Base-by-base conservation (phyloP, 2,113 vertebrate genomes). In the Paratilapia polleni region DNA sequence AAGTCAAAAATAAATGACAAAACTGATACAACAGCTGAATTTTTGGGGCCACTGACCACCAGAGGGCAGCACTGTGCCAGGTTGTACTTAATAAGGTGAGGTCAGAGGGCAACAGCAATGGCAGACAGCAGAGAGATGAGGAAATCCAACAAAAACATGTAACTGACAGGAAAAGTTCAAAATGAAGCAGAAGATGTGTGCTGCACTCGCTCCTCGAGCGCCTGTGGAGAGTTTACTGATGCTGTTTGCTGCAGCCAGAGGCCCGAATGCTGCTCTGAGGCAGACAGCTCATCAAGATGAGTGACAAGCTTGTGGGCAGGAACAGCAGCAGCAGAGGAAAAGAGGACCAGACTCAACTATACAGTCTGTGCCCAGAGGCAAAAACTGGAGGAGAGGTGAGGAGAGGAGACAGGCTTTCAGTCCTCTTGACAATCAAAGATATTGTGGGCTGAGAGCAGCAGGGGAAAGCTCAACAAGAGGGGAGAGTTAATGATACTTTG, bases 211-310 rank as follows among this genome's bases (percentile, higher is more conserved):
- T 49, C 7, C 19, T 78, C 5, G 3, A 0, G 84, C 12, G 2
- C 66, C 78, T 56, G 75, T 28, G 34, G 78, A 86, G 54, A 78
- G 41, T 83, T 78, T 41, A 61, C 59, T 31, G 62, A 80, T 66
- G 41, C 49, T 52, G 80, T 70, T 70, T 83, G 73, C 73, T 84
- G 88, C 88, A 82, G 49, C 80, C 52, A 68, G 83, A 75, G 62
- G 73, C 59, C 77, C 57, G 74, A 54, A n/a, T 7, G 43, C 59
- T 75, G 79, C 77, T 80, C 57, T 24, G 20, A 66, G 62, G 78
- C 34, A 74, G 78, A 64, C 81, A 77, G 84, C 87, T 83, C 79
- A 66, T 89, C 84, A 89, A 66, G 26, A 68, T 87, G 89, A 85
- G 26, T 85, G 87, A 85, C 68, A 84, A 62, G 87, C 49, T 64